Evolutionary conservation across 1,140 invertebrate genomes (phyloP), one percentile per base, ranked within the genome.

Genomic region (Drosophila ambigua): DNA sequence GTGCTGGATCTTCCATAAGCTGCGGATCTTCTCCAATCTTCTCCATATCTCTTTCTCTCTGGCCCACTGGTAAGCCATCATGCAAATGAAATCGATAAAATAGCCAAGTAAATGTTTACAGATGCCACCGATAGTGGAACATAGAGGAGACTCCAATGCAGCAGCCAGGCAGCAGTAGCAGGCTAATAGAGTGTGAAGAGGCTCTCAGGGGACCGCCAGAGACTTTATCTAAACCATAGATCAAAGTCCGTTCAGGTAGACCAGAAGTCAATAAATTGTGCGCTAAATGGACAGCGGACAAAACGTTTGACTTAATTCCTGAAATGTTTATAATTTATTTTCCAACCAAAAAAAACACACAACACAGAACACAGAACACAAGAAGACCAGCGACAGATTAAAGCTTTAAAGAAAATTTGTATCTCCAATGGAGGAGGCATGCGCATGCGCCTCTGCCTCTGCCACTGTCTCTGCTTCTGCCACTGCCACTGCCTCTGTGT

Each of bases 281-380:
- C 67, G 50, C 64, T 82, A 72, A 88, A 73, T 58, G 53, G 63
- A 79, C 75, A 76, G 79, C 72, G 60, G 68, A 83, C 83, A 88
- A 88, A 88, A 88, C 72, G 79, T 82, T 84, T 35, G 74, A 61
- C 65, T 88, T 89, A 46, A 83, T 83, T 88, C 83, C 62, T 66
- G 35, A 63, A 88, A 84, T 79, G 84, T 77, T 58, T 88, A 88
- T 83, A 83, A 88, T 88, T 88, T 83, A 88, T 88, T 83, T 88
- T 58, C 41, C 35, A 39, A 73, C 53, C 52, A 24, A 64, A 63
- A 63, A 61, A 63, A 31, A 31, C 20, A 63, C 16, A 31, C 20
- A 20, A 35, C 4, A 20, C 44, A n/a, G 23, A 45, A 0, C 51
- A 55, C 52, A 75, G 46, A 64, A 24, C 59, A 59, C 9, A 43